Evolutionary conservation across 2,113 vertebrate species (phyloP).

Genomic region (Callorhinus ursinus): DNA sequence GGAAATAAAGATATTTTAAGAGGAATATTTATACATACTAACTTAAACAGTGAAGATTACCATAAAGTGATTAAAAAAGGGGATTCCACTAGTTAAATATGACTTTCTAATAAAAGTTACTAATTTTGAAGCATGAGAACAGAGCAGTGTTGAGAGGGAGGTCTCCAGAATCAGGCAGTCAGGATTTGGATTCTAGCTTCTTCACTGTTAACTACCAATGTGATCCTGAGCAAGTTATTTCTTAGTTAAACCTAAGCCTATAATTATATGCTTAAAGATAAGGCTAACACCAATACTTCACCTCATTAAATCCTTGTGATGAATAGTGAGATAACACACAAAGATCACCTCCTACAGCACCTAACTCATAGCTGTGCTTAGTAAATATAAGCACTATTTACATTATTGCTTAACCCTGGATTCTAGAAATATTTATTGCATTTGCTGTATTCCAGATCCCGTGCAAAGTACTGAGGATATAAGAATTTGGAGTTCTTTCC

Average conservation of each 20-base stretch:
- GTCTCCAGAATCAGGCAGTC: background rate
- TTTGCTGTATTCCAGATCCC: background rate
- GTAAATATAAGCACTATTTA: background rate
- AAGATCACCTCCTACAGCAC: background rate
- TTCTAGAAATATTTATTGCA: background rate
- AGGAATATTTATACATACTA: background rate
- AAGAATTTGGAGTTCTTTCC: background rate
- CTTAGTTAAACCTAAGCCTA: background rate
- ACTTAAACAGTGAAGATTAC: background rate
- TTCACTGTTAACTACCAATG: background rate
- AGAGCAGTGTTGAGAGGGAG: background rate
- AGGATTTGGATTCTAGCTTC: background rate
- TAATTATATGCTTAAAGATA: background rate
- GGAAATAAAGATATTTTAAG: slow-evolving; percentile 36
- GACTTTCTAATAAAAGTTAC: background rate
- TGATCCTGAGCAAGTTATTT: background rate
- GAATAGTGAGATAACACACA: background rate
- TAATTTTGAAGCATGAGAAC: background rate
- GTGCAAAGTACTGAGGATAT: background rate
- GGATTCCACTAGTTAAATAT: background rate
- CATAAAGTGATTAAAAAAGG: background rate
- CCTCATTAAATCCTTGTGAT: background rate
- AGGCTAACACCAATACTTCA: background rate
- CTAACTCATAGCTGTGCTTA: background rate
- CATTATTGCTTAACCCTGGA: background rate